Percentiles rank a stretch among this genome's conserved stretches.
Conservation (phyloP, 2,797 vertebrate species). For the Hirundo rustica region DNA sequence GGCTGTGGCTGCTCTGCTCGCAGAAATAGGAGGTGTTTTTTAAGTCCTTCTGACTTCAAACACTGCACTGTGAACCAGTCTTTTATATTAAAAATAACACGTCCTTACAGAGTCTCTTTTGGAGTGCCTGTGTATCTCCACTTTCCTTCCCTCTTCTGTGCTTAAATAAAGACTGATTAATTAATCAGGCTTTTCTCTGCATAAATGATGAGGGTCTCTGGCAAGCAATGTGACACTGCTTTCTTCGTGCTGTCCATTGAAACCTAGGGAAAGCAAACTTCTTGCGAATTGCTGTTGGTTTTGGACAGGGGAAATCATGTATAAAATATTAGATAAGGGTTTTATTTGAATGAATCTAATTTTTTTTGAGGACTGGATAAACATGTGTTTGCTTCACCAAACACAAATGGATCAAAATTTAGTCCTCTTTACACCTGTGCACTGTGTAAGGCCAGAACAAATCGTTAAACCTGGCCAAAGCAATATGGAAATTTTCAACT, state of each 20-base stretch:
- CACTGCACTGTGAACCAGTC: fast-evolving
- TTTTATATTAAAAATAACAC: slow-evolving; percentile 16
- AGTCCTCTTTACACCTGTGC: not conserved
- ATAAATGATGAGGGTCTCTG: not conserved
- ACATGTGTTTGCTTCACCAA: not conserved
- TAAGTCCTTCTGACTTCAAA: slow-evolving; percentile 1
- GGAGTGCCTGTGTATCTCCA: not conserved
- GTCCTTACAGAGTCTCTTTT: not conserved
- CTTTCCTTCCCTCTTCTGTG: not conserved
- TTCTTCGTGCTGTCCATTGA: not conserved
- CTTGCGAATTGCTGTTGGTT: not conserved
- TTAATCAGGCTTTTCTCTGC: slow-evolving; percentile 4
- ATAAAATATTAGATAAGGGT: not conserved
- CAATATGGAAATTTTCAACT: not conserved
- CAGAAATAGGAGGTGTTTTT: not conserved
- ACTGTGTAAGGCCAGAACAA: fast-evolving
- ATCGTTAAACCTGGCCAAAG: not conserved
- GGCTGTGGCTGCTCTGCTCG: not conserved
- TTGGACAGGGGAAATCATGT: not conserved
- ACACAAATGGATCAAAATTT: not conserved
- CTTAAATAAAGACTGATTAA: not conserved
- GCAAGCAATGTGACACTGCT: not conserved
- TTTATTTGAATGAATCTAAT: not conserved
- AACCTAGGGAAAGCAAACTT: not conserved
- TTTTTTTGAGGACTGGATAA: not conserved